Conservation (phyloP, 2,113 vertebrate genomes). For the Perognathus longimembris region DNA sequence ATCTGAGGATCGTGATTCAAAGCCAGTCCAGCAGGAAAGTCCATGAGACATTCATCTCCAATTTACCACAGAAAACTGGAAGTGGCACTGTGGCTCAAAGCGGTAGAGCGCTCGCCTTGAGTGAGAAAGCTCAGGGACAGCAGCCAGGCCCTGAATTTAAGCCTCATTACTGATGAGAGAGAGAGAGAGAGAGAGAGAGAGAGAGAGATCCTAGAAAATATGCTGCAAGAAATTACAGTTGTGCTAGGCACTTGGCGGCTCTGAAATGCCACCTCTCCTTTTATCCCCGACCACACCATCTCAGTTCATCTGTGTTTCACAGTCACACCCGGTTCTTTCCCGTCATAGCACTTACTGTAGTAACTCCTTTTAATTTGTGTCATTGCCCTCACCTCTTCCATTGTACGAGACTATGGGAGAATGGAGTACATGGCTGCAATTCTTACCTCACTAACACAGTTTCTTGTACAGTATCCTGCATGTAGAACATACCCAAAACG, state of each 20-base stretch:
- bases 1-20: no score
- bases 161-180: no score
- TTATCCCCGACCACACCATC: neutral
- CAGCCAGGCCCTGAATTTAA: no score
- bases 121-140: no score
- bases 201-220: neutral
- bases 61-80: no score
- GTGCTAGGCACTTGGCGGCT: neutral
- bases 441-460: neutral
- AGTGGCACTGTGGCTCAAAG: no score
- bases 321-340: neutral
- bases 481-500: neutral
- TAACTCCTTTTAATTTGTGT: neutral
- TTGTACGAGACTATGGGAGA: neutral
- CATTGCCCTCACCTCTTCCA: fast-evolving
- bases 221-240: neutral
- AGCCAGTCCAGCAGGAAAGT: no score
- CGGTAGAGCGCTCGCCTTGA: no score
- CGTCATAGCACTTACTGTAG: no score
- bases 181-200: no score
- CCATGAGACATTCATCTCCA: no score
- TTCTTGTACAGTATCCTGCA: neutral
- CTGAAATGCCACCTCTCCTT: neutral
- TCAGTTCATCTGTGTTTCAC: neutral
- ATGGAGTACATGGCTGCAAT: neutral